A percentile compares a stretch with the other conserved stretches of the same genome.
Conservation (phyloP, 2,113 vertebrate genomes). For the Nothobranchius furzeri region DNA sequence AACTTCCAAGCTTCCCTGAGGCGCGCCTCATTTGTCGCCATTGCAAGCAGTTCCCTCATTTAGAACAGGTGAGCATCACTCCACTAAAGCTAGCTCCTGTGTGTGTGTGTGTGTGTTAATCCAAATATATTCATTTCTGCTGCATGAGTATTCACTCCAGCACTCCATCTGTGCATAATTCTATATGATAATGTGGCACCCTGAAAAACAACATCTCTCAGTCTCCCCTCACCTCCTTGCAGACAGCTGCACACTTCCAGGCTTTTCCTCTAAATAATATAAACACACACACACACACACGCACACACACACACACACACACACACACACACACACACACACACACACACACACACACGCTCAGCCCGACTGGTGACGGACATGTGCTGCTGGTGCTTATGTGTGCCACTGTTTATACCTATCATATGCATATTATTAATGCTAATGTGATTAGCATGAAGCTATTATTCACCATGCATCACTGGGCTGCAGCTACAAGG, state of each 20-base stretch:
- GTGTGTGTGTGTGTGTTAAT: conserved; percentile 46
- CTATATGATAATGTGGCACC: conserved; percentile 65
- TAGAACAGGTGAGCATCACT: conserved; percentile 57
- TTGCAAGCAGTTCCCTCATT: conserved; percentile 60
- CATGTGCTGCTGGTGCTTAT: conserved; percentile 27
- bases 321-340: too few relatives aligned
- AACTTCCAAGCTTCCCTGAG: conserved; percentile 36
- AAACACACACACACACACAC: conserved; percentile 16
- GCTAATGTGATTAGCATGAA: conserved; percentile 67
- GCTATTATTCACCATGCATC: conserved; percentile 63
- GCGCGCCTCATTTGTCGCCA: conserved; percentile 56
- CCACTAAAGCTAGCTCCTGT: conserved; percentile 20
- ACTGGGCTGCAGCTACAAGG: conserved; percentile 52
- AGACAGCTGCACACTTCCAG: conserved; percentile 32
- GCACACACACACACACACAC: too few relatives aligned
- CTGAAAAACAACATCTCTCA: conserved; percentile 57
- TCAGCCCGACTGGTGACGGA: conserved; percentile 24
- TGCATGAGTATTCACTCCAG: conserved; percentile 63
- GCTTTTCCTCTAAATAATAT: conserved; percentile 22
- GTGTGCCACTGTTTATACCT: conserved; percentile 61
- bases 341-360: too few relatives aligned
- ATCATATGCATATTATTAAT: conserved; percentile 73
- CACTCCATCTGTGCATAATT: conserved; percentile 66
- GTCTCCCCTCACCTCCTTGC: conserved; percentile 50
- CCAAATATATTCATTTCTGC: conserved; percentile 53